phyloP scores from a whole-genome alignment of 2,888 invertebrate species.

The Protonemura montana region DNA sequence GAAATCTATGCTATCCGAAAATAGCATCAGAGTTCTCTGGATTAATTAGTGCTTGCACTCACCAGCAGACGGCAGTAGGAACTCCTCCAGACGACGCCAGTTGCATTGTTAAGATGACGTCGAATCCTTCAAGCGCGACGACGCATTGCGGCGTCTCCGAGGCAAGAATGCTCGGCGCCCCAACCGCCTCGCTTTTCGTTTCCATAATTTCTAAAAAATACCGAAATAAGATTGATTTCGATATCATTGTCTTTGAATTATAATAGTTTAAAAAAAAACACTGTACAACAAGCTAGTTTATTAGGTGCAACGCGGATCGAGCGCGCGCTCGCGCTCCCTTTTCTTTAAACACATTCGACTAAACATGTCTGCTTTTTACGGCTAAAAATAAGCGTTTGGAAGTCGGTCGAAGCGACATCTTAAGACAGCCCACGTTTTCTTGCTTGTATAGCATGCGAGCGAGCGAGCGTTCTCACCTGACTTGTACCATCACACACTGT shows the following conservation, averaged over 20 bases:
- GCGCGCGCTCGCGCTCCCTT: neutral
- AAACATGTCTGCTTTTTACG: slow-evolving; percentile 9
- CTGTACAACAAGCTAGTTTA: neutral
- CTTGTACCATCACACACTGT: neutral
- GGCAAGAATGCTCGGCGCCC: slow-evolving; percentile 9
- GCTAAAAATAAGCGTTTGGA: slow-evolving; percentile 27
- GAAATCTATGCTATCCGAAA: neutral
- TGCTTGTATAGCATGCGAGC: neutral
- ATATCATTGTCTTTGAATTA: slow-evolving; percentile 22
- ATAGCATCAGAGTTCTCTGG: neutral
- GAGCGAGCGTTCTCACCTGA: neutral
- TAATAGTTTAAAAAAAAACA: neutral
- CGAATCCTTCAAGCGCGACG: slow-evolving; percentile 49
- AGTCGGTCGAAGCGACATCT: slow-evolving; percentile 32
- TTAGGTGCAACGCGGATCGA: neutral
- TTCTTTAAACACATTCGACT: slow-evolving; percentile 24
- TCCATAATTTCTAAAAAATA: slow-evolving; percentile 32
- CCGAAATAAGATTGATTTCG: slow-evolving; percentile 28
- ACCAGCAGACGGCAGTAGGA: slow-evolving; percentile 50
- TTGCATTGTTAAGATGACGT: slow-evolving; percentile 49
- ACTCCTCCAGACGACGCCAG: slow-evolving; percentile 48
- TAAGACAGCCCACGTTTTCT: slow-evolving; percentile 9
- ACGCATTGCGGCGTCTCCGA: slow-evolving; percentile 40
- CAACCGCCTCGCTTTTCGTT: slow-evolving; percentile 16
- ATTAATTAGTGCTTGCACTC: slow-evolving; percentile 48